These are phyloP conservation scores for Phaonia tiefii DNA, from an alignment of 2,888 invertebrate species.

Conservation along the genomic window DNA sequence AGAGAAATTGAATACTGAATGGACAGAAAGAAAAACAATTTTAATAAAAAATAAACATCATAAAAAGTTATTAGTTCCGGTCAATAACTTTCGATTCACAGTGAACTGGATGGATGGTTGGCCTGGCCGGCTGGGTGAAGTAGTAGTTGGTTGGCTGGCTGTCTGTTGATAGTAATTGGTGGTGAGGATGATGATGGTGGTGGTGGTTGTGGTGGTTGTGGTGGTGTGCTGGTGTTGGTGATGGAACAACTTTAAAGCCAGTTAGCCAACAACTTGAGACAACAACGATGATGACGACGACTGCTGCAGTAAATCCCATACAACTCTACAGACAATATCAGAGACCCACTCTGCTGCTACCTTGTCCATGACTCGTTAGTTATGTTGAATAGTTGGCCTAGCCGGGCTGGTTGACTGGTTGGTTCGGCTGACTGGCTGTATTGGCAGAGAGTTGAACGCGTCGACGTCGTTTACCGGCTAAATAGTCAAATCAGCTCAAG, in stretches of 20 bases:
- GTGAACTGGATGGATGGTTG: constrained; percentile 45
- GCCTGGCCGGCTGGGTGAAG: too few species aligned
- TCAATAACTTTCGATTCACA: constrained; percentile 72
- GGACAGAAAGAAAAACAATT: constrained; percentile 20
- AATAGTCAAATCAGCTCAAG: constrained; percentile 35
- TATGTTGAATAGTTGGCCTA: too few species aligned
- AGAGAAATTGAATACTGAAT: constrained; percentile 9
- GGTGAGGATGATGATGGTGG: too few species aligned
- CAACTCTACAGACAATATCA: neutral
- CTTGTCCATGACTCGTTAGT: neutral
- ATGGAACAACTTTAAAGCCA: constrained; percentile 3
- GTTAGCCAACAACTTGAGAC: constrained; percentile 1
- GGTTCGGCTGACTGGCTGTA: neutral
- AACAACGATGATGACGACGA: neutral
- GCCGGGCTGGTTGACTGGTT: too few species aligned
- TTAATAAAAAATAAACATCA: constrained; percentile 43
- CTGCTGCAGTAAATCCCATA: constrained; percentile 9
- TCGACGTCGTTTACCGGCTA: constrained; percentile 59
- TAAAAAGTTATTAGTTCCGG: constrained; percentile 71
- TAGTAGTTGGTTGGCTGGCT: constrained; percentile 2
- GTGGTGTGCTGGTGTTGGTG: too few species aligned
- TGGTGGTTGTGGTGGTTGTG: too few species aligned
- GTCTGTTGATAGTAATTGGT: too few species aligned
- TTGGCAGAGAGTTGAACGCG: constrained; percentile 18
- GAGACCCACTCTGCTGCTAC: neutral